A percentile compares a stretch with the other conserved stretches of the same genome.
Evolutionary conservation across 2,888 invertebrate species (phyloP).

Genomic region (Drosophila helvetica): DNA sequence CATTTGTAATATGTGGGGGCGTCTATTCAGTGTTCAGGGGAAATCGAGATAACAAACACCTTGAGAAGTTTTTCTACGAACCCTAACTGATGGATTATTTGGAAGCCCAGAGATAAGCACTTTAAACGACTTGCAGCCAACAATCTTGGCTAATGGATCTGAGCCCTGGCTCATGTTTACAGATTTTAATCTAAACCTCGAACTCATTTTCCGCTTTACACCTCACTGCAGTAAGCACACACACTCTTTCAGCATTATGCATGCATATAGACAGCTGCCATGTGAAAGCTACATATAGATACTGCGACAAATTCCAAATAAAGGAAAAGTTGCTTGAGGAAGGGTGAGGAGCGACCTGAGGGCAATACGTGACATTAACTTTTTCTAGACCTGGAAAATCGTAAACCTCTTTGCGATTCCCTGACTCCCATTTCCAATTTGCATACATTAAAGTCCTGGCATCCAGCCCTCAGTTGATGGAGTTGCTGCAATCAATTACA

Average conservation of each 20-base stretch:
- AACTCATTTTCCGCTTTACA: conserved; percentile 72
- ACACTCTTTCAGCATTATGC: not conserved
- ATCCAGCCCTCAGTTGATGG: too few species aligned
- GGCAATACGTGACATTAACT: conserved; percentile 63
- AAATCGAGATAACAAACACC: conserved; percentile 20
- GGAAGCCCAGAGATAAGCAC: conserved; percentile 31
- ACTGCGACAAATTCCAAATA: conserved; percentile 6
- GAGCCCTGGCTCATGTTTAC: conserved; percentile 39
- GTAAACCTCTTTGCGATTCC: too few species aligned
- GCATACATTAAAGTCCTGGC: not conserved
- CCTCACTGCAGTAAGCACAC: conserved; percentile 40
- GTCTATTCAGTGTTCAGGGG: not conserved
- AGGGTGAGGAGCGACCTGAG: not conserved
- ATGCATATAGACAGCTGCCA: conserved; percentile 16
- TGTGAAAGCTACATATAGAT: conserved; percentile 38
- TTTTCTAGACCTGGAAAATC: not conserved
- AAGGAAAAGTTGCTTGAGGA: not conserved
- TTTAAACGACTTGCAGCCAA: conserved; percentile 10
- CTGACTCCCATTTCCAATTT: not conserved
- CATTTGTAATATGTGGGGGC: not conserved
- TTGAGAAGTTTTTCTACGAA: conserved; percentile 3
- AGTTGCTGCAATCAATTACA: conserved; percentile 16
- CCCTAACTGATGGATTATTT: conserved; percentile 16
- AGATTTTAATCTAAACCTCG: conserved; percentile 71
- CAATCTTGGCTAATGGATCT: conserved; percentile 13